Conservation (phyloP, 2,888 invertebrate species). For the Hypercompe scribonia region DNA sequence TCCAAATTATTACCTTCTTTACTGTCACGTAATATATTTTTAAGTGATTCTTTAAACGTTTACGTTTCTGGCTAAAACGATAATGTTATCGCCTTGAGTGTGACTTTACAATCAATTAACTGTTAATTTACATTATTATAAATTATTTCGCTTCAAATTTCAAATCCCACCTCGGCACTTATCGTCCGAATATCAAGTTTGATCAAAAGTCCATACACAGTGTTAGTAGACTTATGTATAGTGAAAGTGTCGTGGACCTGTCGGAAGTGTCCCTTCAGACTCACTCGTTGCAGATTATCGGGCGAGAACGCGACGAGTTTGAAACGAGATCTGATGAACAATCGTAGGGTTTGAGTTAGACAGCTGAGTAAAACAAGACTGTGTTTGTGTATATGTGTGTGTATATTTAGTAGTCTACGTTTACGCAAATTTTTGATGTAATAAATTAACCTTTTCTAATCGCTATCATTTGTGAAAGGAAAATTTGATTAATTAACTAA, state of each 20-base stretch:
- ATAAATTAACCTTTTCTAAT: too few relatives aligned
- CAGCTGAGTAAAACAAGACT: constrained; percentile 7
- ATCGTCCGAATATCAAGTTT: constrained; percentile 9
- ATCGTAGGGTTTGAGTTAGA: constrained; percentile 27
- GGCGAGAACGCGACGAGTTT: constrained; percentile 52
- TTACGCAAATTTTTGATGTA: background rate
- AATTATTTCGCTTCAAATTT: background rate
- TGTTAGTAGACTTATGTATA: constrained; percentile 33
- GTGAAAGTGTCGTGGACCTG: constrained; percentile 59
- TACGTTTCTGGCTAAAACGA: background rate
- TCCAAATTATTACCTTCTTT: background rate
- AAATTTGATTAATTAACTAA: too few relatives aligned
- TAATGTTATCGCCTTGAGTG: background rate
- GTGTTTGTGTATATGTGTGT: background rate
- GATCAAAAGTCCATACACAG: constrained; percentile 31
- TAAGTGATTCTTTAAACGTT: background rate
- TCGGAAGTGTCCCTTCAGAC: constrained; percentile 60
- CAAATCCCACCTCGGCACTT: background rate
- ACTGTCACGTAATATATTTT: background rate
- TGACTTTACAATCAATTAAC: background rate
- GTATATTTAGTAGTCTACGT: background rate
- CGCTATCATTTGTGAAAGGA: too few relatives aligned
- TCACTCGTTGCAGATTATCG: constrained; percentile 57
- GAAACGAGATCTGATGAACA: constrained; percentile 33
- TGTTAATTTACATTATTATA: constrained; percentile 1